Evolutionary conservation across 2,113 vertebrate species (phyloP).

Genomic region (Oxygymnocypris stewartii): DNA sequence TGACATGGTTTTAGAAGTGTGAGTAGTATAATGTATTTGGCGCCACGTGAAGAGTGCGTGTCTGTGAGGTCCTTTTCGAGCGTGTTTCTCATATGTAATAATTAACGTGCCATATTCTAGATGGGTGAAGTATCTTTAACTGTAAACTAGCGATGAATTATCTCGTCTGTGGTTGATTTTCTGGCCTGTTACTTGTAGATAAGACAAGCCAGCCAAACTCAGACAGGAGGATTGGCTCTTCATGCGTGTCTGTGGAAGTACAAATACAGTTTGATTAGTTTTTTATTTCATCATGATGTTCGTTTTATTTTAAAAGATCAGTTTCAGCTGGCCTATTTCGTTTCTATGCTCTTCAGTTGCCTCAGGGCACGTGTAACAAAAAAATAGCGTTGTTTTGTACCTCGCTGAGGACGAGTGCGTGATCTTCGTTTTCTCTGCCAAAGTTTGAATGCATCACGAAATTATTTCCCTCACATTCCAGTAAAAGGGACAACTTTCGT

Average conservation of each 20-base stretch:
- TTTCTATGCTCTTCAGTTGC: conserved; percentile 59
- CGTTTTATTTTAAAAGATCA: conserved; percentile 27
- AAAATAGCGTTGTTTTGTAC: conserved; percentile 25
- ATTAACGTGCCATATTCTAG: conserved; percentile 71
- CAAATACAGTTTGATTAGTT: conserved; percentile 33
- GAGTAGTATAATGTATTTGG: conserved; percentile 45
- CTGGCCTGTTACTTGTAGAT: conserved; percentile 57
- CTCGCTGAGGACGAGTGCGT: conserved; percentile 43
- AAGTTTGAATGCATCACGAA: conserved; percentile 57
- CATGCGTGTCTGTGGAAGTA: conserved; percentile 51
- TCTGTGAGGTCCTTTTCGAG: conserved; percentile 51
- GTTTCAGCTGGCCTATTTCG: conserved; percentile 42
- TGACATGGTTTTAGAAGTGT: conserved; percentile 51
- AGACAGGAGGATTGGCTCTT: conserved; percentile 19
- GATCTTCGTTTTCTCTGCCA: conserved; percentile 58
- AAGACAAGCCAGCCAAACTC: conserved; percentile 47
- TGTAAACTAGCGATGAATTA: conserved; percentile 69
- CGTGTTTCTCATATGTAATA: conserved; percentile 64
- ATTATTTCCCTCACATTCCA: conserved; percentile 33
- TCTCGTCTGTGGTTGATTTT: conserved; percentile 53
- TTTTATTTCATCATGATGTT: conserved; percentile 43
- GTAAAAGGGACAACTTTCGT: conserved; percentile 32
- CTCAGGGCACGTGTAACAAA: conserved; percentile 52
- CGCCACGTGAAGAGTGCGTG: conserved; percentile 43
- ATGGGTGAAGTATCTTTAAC: conserved; percentile 61